Base-by-base conservation (phyloP, 1,140 invertebrate species). In the Drosophila prosaltans region DNA sequence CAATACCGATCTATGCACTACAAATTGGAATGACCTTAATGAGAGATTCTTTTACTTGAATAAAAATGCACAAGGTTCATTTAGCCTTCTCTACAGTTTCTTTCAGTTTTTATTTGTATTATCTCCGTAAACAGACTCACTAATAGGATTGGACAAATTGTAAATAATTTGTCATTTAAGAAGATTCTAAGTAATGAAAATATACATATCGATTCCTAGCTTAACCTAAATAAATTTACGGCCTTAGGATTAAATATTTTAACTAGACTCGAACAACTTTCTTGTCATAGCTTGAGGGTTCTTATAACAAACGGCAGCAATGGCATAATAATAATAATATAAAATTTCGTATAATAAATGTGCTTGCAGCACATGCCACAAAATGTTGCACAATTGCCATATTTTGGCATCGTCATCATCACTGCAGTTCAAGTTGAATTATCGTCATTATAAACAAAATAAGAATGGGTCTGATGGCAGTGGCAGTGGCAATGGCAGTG, bases 391-490 rank as follows among this genome's bases (percentile, higher is more conserved):
- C 36, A 24, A 9, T 41, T 48, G 24, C 43, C 55, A n/a, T 6
- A 39, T n/a, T 5, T 61, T 71, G 36, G 58, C 72, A 43, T 45
- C 59, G 72, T 74, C 72, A 76, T 76, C 74, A 75, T 76, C 75
- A 64, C 62, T 68, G 59, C 74, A 45, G 36, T 57, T 65, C 72
- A 24, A 57, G 74, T 75, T 72, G 16, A 32, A 59, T 10, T 32
- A 51, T 51, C 24, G 45, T 71, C 73, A 77, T 77, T 77, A 77
- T 77, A 77, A 77, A 77, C 61, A 77, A 77, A 64, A 76, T 76
- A 76, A 70, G 41, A 64, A 68, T 11, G 57, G 39, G 10, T 3
- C 30, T 16, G 16, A 30, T 30, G 28, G 28, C 28, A 30, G 28
- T 30, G n/a, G n/a, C n/a, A n/a, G n/a, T n/a, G n/a, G n/a, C 28